Conservation (phyloP, 2,888 invertebrate species). For the Mechanitis mazaeus region DNA sequence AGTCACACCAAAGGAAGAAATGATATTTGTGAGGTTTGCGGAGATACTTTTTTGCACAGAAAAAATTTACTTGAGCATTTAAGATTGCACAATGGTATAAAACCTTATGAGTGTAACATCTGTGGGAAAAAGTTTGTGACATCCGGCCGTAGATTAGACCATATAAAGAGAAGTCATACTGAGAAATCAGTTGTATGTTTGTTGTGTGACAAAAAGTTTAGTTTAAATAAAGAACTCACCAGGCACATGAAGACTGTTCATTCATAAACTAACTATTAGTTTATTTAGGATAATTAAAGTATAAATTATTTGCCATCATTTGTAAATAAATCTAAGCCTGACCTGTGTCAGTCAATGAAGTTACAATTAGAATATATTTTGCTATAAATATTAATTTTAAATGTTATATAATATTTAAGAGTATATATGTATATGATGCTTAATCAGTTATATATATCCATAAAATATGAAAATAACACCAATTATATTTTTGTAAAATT, state of each 20-base stretch:
- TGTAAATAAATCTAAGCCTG: background rate
- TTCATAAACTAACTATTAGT: slow-evolving; percentile 13
- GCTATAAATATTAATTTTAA: background rate
- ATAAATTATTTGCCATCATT: background rate
- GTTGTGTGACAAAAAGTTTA: slow-evolving; percentile 51
- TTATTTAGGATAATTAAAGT: background rate
- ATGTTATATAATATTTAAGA: no score
- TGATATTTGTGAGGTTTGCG: slow-evolving; percentile 52
- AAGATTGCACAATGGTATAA: slow-evolving; percentile 45
- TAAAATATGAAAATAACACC: background rate
- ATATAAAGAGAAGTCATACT: slow-evolving; percentile 50
- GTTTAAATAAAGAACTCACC: slow-evolving; percentile 51
- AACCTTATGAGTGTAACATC: slow-evolving; percentile 47
- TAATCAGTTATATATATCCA: no score
- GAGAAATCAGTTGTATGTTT: slow-evolving; percentile 44
- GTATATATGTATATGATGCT: no score
- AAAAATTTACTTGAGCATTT: slow-evolving; percentile 50
- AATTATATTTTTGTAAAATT: slow-evolving; percentile 29
- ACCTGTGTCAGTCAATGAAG: background rate
- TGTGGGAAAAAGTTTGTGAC: slow-evolving; percentile 49
- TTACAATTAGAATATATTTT: slow-evolving; percentile 19
- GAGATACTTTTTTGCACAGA: slow-evolving; percentile 44
- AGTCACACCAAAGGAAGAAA: slow-evolving; percentile 41
- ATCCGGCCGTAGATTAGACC: slow-evolving; percentile 48
- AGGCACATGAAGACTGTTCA: slow-evolving; percentile 48